Percentiles rank a stretch among this genome's conserved stretches.
Evolutionary conservation across 2,113 vertebrate genomes (phyloP).

Genomic region (Ploceus nigricollis): DNA sequence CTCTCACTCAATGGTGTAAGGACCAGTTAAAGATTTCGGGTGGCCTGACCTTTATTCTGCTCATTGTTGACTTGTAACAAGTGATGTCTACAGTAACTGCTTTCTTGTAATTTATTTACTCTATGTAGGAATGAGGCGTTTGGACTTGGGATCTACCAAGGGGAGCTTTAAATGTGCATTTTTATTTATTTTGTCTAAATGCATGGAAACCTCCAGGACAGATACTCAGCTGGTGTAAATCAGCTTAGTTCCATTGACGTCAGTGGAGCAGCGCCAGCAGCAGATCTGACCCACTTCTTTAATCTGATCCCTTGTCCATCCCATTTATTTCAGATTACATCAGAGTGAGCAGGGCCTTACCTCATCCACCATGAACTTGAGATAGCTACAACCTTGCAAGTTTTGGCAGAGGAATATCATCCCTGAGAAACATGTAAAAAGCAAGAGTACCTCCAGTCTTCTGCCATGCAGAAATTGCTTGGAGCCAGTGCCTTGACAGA

Average conservation of each 20-base stretch:
- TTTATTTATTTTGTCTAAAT: constrained; percentile 37
- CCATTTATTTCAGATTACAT: constrained; percentile 54
- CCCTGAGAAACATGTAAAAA: background rate
- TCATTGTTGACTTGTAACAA: background rate
- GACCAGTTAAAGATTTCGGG: constrained; percentile 5
- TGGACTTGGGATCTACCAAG: background rate
- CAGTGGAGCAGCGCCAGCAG: background rate
- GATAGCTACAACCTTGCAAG: background rate
- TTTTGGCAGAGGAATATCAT: background rate
- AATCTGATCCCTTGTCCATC: constrained; percentile 60
- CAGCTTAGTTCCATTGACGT: constrained; percentile 59
- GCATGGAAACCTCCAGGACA: background rate
- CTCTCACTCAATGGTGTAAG: background rate
- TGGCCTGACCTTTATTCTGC: constrained; percentile 14
- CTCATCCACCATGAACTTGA: constrained; percentile 16
- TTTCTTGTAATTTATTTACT: constrained; percentile 21
- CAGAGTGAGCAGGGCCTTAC: constrained; percentile 26
- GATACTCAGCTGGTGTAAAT: constrained; percentile 48
- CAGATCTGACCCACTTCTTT: constrained; percentile 60
- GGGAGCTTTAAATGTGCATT: background rate
- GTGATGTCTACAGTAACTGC: background rate
- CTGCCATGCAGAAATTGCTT: background rate
- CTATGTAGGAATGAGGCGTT: background rate
- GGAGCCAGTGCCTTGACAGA: background rate
- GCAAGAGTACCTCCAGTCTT: background rate